Evolutionary conservation across 2,113 vertebrate species (phyloP).

Genomic region (Haplotaxodon microlepis): DNA sequence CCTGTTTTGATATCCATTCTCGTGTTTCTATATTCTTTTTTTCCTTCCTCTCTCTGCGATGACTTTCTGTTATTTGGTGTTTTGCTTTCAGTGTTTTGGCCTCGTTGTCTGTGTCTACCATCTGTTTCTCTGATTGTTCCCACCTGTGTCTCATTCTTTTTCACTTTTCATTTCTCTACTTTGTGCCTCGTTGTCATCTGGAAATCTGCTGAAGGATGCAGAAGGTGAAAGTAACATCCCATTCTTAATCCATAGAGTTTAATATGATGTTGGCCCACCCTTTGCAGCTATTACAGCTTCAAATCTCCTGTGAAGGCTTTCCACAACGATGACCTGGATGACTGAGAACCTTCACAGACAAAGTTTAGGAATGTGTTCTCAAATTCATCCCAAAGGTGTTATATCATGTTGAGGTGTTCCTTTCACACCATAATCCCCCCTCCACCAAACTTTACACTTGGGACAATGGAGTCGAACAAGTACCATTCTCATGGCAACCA

Average conservation of each 20-base stretch:
- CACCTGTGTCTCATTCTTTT: background rate
- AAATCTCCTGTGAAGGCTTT: background rate
- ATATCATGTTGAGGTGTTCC: background rate
- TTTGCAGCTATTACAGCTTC: background rate
- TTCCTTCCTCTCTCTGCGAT: background rate
- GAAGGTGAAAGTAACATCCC: background rate
- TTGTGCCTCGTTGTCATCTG: background rate
- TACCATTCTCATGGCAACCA: background rate
- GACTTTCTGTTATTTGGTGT: background rate
- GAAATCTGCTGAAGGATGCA: background rate
- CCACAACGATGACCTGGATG: background rate
- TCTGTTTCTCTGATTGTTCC: background rate
- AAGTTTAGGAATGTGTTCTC: background rate
- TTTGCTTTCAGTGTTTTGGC: background rate
- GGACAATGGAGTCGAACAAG: background rate
- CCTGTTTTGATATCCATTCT: background rate
- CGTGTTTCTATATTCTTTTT: background rate
- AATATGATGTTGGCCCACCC: background rate
- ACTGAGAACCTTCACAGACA: background rate
- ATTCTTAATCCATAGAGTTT: background rate
- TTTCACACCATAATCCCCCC: background rate
- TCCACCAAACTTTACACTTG: background rate
- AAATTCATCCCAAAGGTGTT: background rate
- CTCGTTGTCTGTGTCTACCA: background rate
- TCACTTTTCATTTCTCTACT: background rate